phyloP scores from a whole-genome alignment of 1,140 invertebrate species.

The Drosophila littoralis region DNA sequence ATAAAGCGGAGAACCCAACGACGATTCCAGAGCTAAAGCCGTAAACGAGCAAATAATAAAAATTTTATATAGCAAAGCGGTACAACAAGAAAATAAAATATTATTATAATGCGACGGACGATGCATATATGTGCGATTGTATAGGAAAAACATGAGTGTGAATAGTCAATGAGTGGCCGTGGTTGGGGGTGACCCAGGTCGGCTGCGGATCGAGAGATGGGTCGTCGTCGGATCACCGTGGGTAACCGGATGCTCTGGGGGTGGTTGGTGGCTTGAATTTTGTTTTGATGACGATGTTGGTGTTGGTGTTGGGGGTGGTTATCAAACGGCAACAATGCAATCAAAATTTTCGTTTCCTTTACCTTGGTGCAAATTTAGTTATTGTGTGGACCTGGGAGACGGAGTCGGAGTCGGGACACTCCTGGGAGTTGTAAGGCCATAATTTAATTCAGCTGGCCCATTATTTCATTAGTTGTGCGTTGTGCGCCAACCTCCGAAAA shows the following conservation, averaged over 20 bases:
- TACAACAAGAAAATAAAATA: constrained; percentile 53
- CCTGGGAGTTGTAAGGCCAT: constrained; percentile 67
- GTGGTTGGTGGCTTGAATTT: constrained; percentile 17
- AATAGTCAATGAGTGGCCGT: constrained; percentile 73
- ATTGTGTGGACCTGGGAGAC: constrained; percentile 55
- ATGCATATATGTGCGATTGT: constrained; percentile 26
- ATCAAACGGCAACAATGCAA: constrained; percentile 80
- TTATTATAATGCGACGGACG: constrained; percentile 32
- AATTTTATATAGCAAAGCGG: constrained; percentile 55
- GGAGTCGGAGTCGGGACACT: constrained; percentile 44
- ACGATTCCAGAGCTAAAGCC: constrained; percentile 40
- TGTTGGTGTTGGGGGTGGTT: constrained; percentile 52
- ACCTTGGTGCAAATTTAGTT: constrained; percentile 79
- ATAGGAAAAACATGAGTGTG: constrained; percentile 73
- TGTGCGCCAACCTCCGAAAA: constrained; percentile 2
- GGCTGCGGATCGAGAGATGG: constrained; percentile 20
- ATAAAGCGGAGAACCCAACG: constrained; percentile 46
- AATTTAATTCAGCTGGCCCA: constrained; percentile 74
- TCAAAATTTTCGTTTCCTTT: constrained; percentile 66
- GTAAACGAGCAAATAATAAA: constrained; percentile 80
- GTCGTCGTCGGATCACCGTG: constrained; percentile 21
- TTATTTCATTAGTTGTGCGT: constrained; percentile 76
- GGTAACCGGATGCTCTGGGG: constrained; percentile 42
- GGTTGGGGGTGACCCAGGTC: constrained; percentile 31
- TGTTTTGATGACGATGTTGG: constrained; percentile 31